These are phyloP conservation scores for Neria commutata DNA, from an alignment of 2,888 invertebrate genomes.

Conservation along the genomic window DNA sequence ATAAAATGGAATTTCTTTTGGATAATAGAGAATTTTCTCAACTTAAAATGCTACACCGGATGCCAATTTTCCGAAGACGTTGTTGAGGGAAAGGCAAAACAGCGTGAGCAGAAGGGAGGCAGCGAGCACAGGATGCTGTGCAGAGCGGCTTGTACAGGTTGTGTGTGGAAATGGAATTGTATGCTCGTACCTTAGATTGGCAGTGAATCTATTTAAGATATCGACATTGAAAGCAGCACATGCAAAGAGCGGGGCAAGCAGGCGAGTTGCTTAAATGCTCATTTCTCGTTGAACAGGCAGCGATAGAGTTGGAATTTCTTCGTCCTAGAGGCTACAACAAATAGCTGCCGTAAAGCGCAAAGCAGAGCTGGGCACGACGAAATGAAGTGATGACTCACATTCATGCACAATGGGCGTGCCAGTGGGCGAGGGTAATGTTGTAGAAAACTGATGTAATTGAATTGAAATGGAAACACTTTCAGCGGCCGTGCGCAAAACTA, in stretches of 20 bases:
- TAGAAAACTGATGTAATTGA: slow-evolving; percentile 50
- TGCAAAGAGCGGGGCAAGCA: too few relatives aligned
- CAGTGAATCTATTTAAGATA: not conserved
- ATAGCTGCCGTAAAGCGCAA: not conserved
- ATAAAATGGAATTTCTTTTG: slow-evolving; percentile 3
- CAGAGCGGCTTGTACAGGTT: too few relatives aligned
- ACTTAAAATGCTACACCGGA: slow-evolving; percentile 10
- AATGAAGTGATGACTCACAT: too few relatives aligned
- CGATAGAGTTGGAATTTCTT: too few relatives aligned
- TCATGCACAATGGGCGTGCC: too few relatives aligned
- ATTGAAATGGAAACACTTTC: slow-evolving; percentile 32
- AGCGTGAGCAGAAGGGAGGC: not conserved
- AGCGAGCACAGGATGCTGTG: too few relatives aligned
- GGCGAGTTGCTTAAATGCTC: too few relatives aligned
- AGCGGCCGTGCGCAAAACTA: slow-evolving; percentile 15
- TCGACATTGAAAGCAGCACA: not conserved
- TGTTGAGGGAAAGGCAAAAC: not conserved
- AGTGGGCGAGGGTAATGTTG: slow-evolving; percentile 36
- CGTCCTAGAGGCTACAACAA: too few relatives aligned
- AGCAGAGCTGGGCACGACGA: too few relatives aligned
- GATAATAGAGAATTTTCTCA: not conserved
- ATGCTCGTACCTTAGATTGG: not conserved
- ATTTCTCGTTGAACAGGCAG: too few relatives aligned
- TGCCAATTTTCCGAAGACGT: slow-evolving; percentile 8
- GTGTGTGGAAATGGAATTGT: not conserved